Evolutionary conservation across 2,113 vertebrate species (phyloP).

Genomic region (Atlantisia rogersi): DNA sequence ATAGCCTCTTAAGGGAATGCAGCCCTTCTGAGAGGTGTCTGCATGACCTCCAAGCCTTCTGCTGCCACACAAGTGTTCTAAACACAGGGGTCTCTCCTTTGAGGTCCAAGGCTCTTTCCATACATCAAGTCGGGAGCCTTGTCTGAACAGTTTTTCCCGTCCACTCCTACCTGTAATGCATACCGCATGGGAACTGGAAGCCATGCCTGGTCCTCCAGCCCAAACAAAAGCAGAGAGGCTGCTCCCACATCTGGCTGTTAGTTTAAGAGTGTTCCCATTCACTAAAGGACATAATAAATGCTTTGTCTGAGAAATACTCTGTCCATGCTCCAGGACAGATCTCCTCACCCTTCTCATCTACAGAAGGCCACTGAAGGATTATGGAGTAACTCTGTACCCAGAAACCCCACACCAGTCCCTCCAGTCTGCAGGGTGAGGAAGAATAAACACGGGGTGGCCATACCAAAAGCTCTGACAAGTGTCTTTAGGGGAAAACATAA

Average conservation of each 20-base stretch:
- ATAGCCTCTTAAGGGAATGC: not conserved
- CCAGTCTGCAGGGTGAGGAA: not conserved
- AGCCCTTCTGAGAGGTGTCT: not conserved
- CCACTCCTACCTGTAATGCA: not conserved
- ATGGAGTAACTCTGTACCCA: not conserved
- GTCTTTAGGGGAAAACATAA: not conserved
- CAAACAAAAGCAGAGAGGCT: not conserved
- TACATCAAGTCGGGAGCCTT: not conserved
- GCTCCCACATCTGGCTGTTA: not conserved
- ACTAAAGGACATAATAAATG: not conserved
- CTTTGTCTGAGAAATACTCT: not conserved
- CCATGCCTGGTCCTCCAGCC: accelerated
- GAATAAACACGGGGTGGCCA: not conserved
- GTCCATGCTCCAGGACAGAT: not conserved
- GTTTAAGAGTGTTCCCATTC: not conserved
- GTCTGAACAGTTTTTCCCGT: not conserved
- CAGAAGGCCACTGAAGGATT: not conserved
- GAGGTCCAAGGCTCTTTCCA: not conserved
- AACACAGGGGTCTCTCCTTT: not conserved
- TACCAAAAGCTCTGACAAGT: not conserved
- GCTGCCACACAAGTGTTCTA: not conserved
- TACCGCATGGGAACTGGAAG: not conserved
- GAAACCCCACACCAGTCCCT: not conserved
- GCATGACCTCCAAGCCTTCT: not conserved
- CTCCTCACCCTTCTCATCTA: not conserved